Base-by-base conservation (phyloP, 2,888 invertebrate species). In the Sphinx pinastri region DNA sequence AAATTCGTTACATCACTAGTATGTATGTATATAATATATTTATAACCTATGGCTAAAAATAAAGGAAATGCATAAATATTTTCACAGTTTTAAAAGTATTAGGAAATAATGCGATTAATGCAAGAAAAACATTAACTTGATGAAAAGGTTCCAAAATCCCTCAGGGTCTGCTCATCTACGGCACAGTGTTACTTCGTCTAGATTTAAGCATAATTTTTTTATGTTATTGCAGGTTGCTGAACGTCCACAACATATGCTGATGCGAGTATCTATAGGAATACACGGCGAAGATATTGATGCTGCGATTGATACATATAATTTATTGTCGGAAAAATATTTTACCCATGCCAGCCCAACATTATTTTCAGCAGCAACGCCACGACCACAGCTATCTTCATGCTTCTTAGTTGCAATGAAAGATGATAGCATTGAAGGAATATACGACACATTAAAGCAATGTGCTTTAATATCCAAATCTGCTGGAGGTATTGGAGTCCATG, bases 311-410 rank as follows among this genome's bases (percentile, higher is more conserved):
- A 99, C 99, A 0, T 99, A 99, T 90, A 98, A 99, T 87, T 95
- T 98, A 72, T 92, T 99, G 78, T 99, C 99, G 0, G 98, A 99
- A 85, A 95, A 97, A 79, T 99, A 97, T 94, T 99, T 99, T 86
- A 99, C 99, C 0, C 99, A 99, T 92, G 99, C 99, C 4, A 99
- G 99, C 47, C 99, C 99, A 0, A 99, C 99, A 0, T 95, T 99
- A 51, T 99, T 99, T 88, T 97, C 99, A 76, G 98, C 99, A 57
- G 99, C 98, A 45, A 99, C 99, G 1, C 96, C 95, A 19, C 95
- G 96, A 51, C 99, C 99, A 14, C 99, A 99, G 86, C 93, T 99
- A 72, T 99, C 99, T 0, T 98, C 99, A 60, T 99, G 99, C 88
- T 99, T 99, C 85, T 94, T 99, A 38, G 88, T 99, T 72, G 98